These are phyloP conservation scores for Stercorarius parasiticus DNA, from an alignment of 2,113 vertebrate genomes.

Conservation along the genomic window DNA sequence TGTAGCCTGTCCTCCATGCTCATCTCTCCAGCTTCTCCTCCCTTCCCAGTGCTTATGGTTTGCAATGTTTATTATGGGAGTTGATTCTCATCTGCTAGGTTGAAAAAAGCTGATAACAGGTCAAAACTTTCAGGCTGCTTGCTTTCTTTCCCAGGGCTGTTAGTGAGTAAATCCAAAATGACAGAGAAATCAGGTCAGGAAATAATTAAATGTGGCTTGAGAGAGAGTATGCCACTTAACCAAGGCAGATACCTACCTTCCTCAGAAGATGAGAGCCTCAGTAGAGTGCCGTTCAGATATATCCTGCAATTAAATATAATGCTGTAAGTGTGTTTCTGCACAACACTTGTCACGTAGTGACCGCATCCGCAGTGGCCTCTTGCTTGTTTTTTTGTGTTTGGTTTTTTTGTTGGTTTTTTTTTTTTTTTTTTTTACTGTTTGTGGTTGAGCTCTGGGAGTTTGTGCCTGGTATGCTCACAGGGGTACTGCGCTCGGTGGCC, in stretches of 20 bases:
- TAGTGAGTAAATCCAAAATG: neutral
- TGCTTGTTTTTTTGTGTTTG: neutral
- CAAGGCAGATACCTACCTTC: neutral
- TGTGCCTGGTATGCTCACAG: fast-evolving
- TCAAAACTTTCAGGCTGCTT: neutral
- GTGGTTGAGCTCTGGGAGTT: neutral
- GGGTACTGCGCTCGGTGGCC: neutral
- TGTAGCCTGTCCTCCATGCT: neutral
- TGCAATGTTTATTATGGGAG: neutral
- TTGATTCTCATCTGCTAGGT: neutral
- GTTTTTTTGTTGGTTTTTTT: neutral
- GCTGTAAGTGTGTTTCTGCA: neutral
- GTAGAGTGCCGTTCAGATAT: neutral
- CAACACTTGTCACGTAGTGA: neutral
- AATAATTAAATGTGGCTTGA: neutral
- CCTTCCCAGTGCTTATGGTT: neutral
- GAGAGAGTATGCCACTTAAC: neutral
- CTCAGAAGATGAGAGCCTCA: neutral
- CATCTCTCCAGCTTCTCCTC: neutral
- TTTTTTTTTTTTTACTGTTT: neutral
- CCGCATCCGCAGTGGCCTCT: fast-evolving
- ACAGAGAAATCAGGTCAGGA: neutral
- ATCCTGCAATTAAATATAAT: neutral
- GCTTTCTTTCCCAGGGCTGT: neutral
- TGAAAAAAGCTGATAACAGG: neutral